Base-by-base conservation (phyloP, 2,113 vertebrate species). In the Peucedramus taeniatus region DNA sequence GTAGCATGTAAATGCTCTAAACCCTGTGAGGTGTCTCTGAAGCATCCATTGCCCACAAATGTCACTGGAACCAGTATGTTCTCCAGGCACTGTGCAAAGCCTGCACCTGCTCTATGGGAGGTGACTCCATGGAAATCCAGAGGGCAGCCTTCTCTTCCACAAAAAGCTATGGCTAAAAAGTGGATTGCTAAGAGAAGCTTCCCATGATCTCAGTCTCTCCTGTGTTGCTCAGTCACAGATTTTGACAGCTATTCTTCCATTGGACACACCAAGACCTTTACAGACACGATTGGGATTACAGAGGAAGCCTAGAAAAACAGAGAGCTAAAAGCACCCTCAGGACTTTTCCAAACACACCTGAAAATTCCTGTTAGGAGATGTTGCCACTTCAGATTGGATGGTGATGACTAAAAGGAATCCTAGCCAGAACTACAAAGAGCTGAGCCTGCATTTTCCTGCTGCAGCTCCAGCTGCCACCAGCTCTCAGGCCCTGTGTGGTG, bases 371-470 rank as follows among this genome's bases (percentile, higher is more conserved):
- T 86, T 77, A 72, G 39, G 76, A 88, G 57, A 47, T 28, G 27
- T n/a, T 89, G 65, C 47, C 69, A 60, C 74, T 70, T 81, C 31
- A 91, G 22, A 87, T 49, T 87, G 87, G 57, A 64, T 56, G 31
- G 89, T 75, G 80, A 71, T 94, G 91, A 89, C 37, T 71, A 77
- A 80, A 72, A 44, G 59, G 30, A 79, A 69, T 60, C 24, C 54
- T 31, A n/a, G 39, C 51, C 69, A 86, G 90, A 83, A 59, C 22
- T 28, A 53, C 83, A 51, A 47, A 87, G 30, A 37, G 57, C 83
- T 82, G 69, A 87, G 49, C 42, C 80, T 49, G 61, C 72, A 31
- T 24, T 45, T 77, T 87, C 49, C 69, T 79, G 60, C 65, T 17
- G 79, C 60, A 89, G 65, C 33, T 63, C 31, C n/a, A 18, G n/a